These are phyloP conservation scores for Clarias batrachus DNA, from an alignment of 2,113 vertebrate genomes.

Conservation along the genomic window DNA sequence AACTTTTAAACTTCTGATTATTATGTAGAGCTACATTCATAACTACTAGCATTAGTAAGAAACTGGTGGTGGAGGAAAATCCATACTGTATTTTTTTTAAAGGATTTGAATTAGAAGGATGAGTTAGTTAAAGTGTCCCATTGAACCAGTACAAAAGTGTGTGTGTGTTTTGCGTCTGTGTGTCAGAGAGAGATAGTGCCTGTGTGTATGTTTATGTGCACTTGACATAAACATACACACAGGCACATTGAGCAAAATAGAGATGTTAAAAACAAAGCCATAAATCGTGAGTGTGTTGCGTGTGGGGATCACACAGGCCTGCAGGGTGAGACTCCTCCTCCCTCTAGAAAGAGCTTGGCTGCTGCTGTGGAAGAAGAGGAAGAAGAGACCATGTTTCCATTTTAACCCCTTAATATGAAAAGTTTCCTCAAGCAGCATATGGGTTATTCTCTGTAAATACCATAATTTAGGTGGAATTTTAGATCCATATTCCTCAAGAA, in stretches of 20 bases:
- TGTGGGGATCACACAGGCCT: slow-evolving; percentile 4
- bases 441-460: not conserved
- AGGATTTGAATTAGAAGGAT: not conserved
- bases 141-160: not conserved
- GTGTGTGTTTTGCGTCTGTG: not conserved
- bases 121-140: not conserved
- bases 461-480: not conserved
- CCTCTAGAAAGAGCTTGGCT: not conserved
- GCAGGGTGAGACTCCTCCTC: not conserved
- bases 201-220: not conserved
- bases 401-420: slow-evolving; percentile 10
- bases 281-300: slow-evolving; percentile 32
- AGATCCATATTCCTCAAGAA: not conserved
- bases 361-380: slow-evolving; percentile 1
- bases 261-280: slow-evolving; percentile 30
- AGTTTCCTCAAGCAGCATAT: not conserved
- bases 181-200: not conserved
- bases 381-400: not conserved
- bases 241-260: not conserved
- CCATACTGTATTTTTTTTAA: not conserved
- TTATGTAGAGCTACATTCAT: not conserved
- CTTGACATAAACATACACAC: no score
- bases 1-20: no score
- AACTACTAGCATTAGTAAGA: not conserved
- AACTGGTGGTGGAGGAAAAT: not conserved